phyloP scores from a whole-genome alignment of 1,140 invertebrate species.

The Manduca sexta region DNA sequence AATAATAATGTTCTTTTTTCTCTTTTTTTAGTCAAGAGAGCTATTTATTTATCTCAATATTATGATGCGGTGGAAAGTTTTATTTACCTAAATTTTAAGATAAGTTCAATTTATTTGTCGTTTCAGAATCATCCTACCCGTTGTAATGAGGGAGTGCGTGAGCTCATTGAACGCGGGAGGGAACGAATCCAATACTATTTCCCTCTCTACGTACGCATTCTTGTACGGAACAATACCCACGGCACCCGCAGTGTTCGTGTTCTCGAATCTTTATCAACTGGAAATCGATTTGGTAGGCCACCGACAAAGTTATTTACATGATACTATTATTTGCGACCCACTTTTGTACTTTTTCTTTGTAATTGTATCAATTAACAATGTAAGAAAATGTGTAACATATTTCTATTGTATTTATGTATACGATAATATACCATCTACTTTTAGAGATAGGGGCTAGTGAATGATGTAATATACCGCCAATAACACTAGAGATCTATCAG shows the following conservation, averaged over 20 bases:
- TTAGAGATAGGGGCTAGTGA: no score
- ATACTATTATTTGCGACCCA: no score
- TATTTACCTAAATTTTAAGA: no score
- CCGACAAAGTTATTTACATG: constrained; percentile 1
- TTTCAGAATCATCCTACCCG: constrained; percentile 86
- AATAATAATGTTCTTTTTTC: no score
- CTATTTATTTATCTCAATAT: no score
- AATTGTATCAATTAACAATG: background rate
- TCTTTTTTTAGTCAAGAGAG: no score
- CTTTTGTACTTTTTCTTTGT: background rate
- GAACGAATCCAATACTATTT: constrained; percentile 81
- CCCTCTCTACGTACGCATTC: constrained; percentile 94
- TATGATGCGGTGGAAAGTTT: no score
- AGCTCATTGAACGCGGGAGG: constrained; percentile 81
- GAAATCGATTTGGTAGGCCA: constrained; percentile 87
- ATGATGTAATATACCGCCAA: no score
- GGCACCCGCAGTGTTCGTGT: constrained; percentile 95
- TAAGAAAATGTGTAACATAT: background rate
- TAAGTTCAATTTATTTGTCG: no score
- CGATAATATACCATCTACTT: no score
- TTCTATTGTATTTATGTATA: no score
- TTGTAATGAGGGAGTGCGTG: constrained; percentile 90
- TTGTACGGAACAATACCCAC: constrained; percentile 97
- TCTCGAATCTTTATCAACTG: constrained; percentile 90
- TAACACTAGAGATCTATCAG: no score